These are phyloP conservation scores for Pipistrellus pygmaeus DNA, from an alignment of 2,797 vertebrate species.

Conservation along the genomic window DNA sequence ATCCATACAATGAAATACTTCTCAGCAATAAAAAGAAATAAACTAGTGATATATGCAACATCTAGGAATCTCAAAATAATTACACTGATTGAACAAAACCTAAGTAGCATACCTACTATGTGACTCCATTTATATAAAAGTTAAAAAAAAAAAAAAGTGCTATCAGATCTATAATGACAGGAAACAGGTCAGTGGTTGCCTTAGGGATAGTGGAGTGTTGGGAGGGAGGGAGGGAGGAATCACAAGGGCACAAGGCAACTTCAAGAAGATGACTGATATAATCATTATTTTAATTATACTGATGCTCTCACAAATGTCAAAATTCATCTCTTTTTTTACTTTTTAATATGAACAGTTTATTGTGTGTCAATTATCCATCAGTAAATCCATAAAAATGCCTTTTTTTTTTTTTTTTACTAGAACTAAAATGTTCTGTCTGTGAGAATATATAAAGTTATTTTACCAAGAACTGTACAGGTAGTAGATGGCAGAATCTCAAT, in stretches of 20 bases:
- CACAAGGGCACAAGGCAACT: neutral
- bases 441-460: neutral
- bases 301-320: constrained; percentile 5
- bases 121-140: neutral
- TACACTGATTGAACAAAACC: neutral
- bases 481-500: neutral
- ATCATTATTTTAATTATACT: neutral
- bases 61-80: neutral
- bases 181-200: neutral
- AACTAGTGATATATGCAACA: neutral
- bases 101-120: neutral
- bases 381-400: neutral
- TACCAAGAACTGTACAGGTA: neutral
- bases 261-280: neutral
- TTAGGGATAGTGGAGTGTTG: neutral
- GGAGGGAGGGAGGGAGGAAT: neutral
- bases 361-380: neutral
- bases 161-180: neutral
- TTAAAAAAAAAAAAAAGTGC: neutral
- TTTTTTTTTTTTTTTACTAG: neutral
- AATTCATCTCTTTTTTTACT: neutral
- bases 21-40: neutral
- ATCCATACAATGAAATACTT: neutral
- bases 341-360: neutral
- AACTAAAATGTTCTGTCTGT: neutral